A percentile compares a stretch with the other conserved stretches of the same genome.
Conservation (phyloP, 1,140 invertebrate species). For the Neuroterus valhalla region DNA sequence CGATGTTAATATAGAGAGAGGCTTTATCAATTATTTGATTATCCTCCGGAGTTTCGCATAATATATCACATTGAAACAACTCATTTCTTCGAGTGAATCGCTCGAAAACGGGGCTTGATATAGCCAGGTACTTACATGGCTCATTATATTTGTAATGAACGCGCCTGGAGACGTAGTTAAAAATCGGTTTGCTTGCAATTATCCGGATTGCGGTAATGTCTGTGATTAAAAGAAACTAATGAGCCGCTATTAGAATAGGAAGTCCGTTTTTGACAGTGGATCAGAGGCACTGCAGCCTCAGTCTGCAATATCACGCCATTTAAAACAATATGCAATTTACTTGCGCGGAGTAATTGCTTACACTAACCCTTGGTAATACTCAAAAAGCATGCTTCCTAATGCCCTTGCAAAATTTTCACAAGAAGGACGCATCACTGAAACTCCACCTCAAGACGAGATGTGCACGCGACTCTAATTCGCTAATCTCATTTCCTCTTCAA, state of each 20-base stretch:
- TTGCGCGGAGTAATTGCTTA: conserved; percentile 48
- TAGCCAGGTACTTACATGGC: conserved; percentile 33
- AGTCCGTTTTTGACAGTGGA: conserved; percentile 48
- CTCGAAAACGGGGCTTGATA: conserved; percentile 14
- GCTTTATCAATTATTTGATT: conserved; percentile 9
- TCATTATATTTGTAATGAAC: conserved; percentile 59
- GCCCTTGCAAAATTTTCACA: conserved; percentile 40
- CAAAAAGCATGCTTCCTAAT: conserved; percentile 40
- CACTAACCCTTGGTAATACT: conserved; percentile 39
- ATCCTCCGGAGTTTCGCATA: background rate
- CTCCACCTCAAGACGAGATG: conserved; percentile 13
- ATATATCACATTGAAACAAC: background rate
- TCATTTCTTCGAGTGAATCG: conserved; percentile 18
- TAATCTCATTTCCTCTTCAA: conserved; percentile 34
- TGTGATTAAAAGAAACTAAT: conserved; percentile 71
- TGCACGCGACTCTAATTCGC: conserved; percentile 52
- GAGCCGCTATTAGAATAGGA: conserved; percentile 65
- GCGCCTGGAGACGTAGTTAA: conserved; percentile 27
- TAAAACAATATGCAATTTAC: conserved; percentile 49
- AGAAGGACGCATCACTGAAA: conserved; percentile 34
- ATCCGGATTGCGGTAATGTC: conserved; percentile 67
- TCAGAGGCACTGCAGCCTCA: conserved; percentile 35
- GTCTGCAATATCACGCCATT: conserved; percentile 38
- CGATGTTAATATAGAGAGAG: conserved; percentile 5
- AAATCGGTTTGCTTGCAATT: conserved; percentile 49